Percentiles rank a stretch among this genome's conserved stretches.
These are phyloP conservation scores for Larimichthys crocea DNA, from an alignment of 2,113 vertebrate genomes.

Conservation along the genomic window DNA sequence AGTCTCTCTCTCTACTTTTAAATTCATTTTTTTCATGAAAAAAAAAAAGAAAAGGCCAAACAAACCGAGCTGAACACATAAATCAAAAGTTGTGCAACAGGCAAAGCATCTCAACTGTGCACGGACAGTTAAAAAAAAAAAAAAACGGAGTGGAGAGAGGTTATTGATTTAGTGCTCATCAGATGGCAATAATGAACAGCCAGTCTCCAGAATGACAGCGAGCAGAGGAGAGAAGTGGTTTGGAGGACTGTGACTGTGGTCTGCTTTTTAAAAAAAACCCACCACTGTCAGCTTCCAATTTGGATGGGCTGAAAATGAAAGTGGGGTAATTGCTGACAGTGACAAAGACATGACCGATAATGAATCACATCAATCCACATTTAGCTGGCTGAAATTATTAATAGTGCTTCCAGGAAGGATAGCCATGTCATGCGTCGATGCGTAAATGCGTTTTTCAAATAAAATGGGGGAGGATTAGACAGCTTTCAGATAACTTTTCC, in stretches of 20 bases:
- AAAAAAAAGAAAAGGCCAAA: constrained; percentile 1
- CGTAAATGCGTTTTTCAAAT: constrained; percentile 51
- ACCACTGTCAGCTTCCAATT: constrained; percentile 51
- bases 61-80: constrained; percentile 24
- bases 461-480: constrained; percentile 26
- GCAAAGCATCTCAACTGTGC: constrained; percentile 38
- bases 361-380: constrained; percentile 66
- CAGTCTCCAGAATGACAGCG: constrained; percentile 48
- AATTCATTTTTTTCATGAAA: background rate
- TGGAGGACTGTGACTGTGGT: constrained; percentile 52
- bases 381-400: constrained; percentile 69
- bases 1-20: background rate
- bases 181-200: constrained; percentile 54
- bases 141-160: constrained; percentile 18
- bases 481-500: constrained; percentile 31
- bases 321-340: constrained; percentile 62
- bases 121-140: background rate
- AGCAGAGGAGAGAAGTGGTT: constrained; percentile 38
- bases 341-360: constrained; percentile 67
- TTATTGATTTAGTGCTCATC: constrained; percentile 59
- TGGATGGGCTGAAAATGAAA: constrained; percentile 69
- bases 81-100: constrained; percentile 28
- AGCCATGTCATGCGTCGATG: constrained; percentile 62
- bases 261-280: constrained; percentile 49
- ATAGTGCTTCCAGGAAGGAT: constrained; percentile 69